These are phyloP conservation scores for Gnathonemus longibarbis DNA, from an alignment of 2,113 vertebrate species.

Conservation along the genomic window DNA sequence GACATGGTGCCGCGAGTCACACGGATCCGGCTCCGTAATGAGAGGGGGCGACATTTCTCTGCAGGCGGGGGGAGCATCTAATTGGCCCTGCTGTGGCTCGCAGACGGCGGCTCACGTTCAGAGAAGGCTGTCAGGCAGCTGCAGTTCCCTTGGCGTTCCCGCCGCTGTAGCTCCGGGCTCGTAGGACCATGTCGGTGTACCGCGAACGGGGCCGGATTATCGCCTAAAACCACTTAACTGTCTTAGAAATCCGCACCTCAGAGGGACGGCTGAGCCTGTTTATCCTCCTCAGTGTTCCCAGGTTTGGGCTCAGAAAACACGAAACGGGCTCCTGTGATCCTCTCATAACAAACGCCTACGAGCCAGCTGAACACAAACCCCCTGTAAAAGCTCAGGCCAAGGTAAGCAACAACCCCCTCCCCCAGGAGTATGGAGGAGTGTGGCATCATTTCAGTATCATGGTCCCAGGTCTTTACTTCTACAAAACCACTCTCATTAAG, in stretches of 20 bases:
- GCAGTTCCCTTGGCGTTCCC: background rate
- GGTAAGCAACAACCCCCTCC: background rate
- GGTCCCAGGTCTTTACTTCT: background rate
- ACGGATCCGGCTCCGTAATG: background rate
- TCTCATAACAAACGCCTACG: constrained; percentile 11
- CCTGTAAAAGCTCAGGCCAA: constrained; percentile 16
- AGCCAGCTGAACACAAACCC: background rate
- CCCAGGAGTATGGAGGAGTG: background rate
- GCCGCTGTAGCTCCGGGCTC: background rate
- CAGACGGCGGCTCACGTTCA: background rate
- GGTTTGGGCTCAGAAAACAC: constrained; percentile 6
- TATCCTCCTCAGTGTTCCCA: constrained; percentile 13
- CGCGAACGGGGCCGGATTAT: constrained; percentile 17
- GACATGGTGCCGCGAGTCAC: background rate
- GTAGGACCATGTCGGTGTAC: constrained; percentile 3
- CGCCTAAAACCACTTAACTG: constrained; percentile 19
- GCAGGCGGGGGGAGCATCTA: background rate
- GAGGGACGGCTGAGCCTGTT: constrained; percentile 2
- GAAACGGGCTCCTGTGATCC: constrained; percentile 10
- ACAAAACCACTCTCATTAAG: background rate
- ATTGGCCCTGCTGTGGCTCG: background rate
- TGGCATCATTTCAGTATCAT: background rate
- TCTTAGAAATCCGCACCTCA: constrained; percentile 24
- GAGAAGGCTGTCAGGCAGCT: background rate
- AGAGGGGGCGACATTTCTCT: background rate